Evolutionary conservation across 2,888 invertebrate genomes (phyloP).

Genomic region (Cryptophagus acutangulus): DNA sequence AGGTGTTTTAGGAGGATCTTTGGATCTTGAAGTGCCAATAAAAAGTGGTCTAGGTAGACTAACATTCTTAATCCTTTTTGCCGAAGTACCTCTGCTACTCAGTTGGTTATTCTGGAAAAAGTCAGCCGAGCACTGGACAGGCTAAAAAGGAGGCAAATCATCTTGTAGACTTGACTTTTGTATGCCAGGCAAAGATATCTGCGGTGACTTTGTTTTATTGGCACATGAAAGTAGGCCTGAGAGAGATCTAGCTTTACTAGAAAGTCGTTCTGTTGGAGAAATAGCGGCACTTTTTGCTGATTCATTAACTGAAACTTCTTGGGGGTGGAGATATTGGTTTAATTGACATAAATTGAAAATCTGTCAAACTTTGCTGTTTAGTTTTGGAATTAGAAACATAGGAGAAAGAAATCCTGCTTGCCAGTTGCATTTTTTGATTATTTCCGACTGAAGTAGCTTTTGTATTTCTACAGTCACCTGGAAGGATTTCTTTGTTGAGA

Average conservation of each 20-base stretch:
- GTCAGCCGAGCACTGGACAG: constrained; percentile 17
- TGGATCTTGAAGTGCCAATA: background rate
- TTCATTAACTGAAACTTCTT: constrained; percentile 19
- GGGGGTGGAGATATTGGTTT: constrained; percentile 15
- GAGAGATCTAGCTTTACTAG: constrained; percentile 19
- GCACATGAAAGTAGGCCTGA: constrained; percentile 22
- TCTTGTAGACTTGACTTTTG: constrained; percentile 6
- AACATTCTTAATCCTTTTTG: constrained; percentile 10
- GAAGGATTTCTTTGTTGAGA: background rate
- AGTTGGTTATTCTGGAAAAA: constrained; percentile 14
- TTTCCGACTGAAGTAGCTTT: background rate
- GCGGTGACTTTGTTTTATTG: constrained; percentile 13
- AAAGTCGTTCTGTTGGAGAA: constrained; percentile 18
- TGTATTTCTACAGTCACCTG: background rate
- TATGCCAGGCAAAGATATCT: constrained; percentile 14
- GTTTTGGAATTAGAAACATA: constrained; percentile 13
- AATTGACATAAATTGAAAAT: constrained; percentile 13
- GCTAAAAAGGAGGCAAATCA: constrained; percentile 24
- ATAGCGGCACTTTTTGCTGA: constrained; percentile 17
- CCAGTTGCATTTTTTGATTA: background rate
- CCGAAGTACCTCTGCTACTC: constrained; percentile 13
- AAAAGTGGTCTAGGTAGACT: constrained; percentile 16
- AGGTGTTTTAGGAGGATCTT: background rate
- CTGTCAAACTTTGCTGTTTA: too few species aligned
- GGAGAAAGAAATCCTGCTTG: constrained; percentile 4